Evolutionary conservation across 2,888 invertebrate species (phyloP).

Genomic region (Orchesella flavescens): DNA sequence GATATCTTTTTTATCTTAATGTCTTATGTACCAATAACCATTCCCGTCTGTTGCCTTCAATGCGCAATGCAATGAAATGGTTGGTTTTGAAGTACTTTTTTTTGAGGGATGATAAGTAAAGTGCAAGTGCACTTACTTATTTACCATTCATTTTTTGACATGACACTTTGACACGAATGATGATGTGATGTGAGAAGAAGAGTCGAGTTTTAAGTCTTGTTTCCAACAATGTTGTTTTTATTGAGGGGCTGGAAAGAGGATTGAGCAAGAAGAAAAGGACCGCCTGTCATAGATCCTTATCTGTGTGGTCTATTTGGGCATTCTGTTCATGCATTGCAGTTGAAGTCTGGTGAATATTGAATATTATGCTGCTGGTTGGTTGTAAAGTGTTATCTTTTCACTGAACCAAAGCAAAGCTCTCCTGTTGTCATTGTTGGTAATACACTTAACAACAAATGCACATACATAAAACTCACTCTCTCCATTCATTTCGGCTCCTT

Average conservation of each 20-base stretch:
- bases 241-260: neutral
- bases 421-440: neutral
- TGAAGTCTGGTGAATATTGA: neutral
- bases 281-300: constrained; percentile 56
- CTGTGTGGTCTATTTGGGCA: constrained; percentile 55
- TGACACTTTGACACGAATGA: constrained; percentile 56
- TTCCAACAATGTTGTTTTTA: constrained; percentile 14
- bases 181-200: neutral
- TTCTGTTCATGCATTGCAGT: neutral
- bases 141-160: neutral
- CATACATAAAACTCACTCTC: no score
- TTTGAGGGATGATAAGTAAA: no score
- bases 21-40: neutral
- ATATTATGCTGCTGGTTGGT: no score
- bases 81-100: no score
- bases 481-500: no score
- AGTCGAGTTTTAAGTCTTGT: neutral
- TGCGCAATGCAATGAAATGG: no score
- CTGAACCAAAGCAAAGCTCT: neutral
- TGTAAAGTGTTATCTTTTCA: no score
- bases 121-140: no score
- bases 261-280: constrained; percentile 38
- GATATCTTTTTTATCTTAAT: neutral
- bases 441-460: no score
- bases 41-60: constrained; percentile 7